These are phyloP conservation scores for Epinotia brunnichana DNA, from an alignment of 2,888 invertebrate genomes.

Conservation along the genomic window DNA sequence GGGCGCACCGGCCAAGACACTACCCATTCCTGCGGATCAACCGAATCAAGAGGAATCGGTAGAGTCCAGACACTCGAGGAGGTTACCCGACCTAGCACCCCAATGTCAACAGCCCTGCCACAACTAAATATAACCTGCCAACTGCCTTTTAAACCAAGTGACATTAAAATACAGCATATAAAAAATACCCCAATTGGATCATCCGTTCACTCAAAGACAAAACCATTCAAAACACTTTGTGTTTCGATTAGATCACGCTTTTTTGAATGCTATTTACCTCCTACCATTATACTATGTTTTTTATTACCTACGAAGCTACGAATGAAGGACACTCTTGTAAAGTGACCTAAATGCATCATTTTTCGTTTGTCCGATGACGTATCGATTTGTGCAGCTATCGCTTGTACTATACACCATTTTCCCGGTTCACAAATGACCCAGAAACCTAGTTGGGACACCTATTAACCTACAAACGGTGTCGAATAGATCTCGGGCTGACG, in stretches of 20 bases:
- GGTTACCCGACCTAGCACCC: too few species aligned
- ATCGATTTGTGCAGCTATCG: constrained; percentile 23
- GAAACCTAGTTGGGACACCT: constrained; percentile 28
- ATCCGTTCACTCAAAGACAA: neutral
- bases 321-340: constrained; percentile 3
- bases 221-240: neutral
- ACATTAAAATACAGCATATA: neutral
- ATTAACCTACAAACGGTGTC: constrained; percentile 13
- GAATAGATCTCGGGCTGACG: constrained; percentile 10
- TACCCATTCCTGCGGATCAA: too few species aligned
- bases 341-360: constrained; percentile 23
- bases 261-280: neutral
- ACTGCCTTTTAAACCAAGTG: neutral
- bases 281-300: constrained; percentile 18
- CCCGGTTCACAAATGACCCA: constrained; percentile 20
- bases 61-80: too few species aligned
- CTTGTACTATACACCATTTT: constrained; percentile 21
- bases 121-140: neutral
- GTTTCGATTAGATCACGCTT: neutral
- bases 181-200: neutral
- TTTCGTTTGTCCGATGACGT: constrained; percentile 21
- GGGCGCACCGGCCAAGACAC: too few species aligned
- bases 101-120: neutral
- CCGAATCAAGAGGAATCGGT: too few species aligned
- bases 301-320: constrained; percentile 16